Conservation (phyloP, 1,140 invertebrate genomes). For the Samia ricini region DNA sequence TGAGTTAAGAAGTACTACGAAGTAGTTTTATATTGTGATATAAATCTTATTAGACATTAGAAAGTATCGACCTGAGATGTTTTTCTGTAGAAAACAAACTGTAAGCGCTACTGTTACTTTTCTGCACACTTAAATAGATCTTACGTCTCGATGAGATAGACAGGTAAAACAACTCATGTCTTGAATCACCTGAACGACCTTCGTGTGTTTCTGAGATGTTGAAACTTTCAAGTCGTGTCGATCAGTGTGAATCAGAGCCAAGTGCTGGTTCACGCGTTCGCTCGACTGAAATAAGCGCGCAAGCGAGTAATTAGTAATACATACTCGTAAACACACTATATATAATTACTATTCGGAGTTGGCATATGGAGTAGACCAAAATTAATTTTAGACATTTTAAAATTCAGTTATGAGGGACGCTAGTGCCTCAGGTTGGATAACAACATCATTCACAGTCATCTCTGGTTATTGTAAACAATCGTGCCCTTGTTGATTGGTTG, state of each 20-base stretch:
- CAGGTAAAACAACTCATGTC: slow-evolving; percentile 2
- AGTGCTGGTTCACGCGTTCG: slow-evolving; percentile 50
- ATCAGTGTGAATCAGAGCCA: slow-evolving; percentile 61
- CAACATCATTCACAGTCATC: background rate
- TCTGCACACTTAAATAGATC: background rate
- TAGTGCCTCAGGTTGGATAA: background rate
- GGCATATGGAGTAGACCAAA: slow-evolving; percentile 30
- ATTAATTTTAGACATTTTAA: slow-evolving; percentile 25
- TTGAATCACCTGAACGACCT: slow-evolving; percentile 33
- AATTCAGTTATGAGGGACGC: slow-evolving; percentile 5
- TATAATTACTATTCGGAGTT: slow-evolving; percentile 20
- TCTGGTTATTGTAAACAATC: slow-evolving; percentile 11
- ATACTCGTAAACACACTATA: slow-evolving; percentile 19
- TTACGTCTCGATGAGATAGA: background rate
- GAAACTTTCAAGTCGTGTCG: slow-evolving; percentile 52
- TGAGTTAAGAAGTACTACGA: too few species aligned
- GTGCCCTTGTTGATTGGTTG: background rate
- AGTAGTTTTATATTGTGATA: background rate
- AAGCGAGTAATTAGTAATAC: slow-evolving; percentile 53
- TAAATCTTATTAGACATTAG: background rate
- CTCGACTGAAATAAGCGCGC: slow-evolving; percentile 66
- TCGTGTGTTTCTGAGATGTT: slow-evolving; percentile 49
- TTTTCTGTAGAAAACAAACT: background rate
- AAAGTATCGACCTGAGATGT: background rate
- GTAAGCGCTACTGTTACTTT: background rate